Evolutionary conservation across 2,113 vertebrate genomes (phyloP).

Genomic region (Procavia capensis): DNA sequence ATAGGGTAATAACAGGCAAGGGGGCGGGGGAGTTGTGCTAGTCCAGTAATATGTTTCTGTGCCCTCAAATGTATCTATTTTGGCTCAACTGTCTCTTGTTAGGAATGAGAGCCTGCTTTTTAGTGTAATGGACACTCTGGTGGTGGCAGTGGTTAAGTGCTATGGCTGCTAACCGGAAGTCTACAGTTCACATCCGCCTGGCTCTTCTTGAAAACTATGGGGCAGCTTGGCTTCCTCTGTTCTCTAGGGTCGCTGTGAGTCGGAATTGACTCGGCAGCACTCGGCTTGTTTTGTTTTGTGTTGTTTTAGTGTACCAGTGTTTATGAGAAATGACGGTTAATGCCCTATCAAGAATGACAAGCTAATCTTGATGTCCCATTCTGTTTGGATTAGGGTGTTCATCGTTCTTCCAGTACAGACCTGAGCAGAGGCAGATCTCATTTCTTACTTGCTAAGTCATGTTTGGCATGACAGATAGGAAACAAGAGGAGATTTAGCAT

Average conservation of each 20-base stretch:
- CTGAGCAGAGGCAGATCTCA: not conserved
- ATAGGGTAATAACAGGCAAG: not conserved
- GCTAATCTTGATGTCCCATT: not conserved
- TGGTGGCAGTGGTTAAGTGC: too few species aligned
- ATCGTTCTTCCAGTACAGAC: not conserved
- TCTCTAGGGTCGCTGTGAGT: too few species aligned
- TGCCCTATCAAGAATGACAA: not conserved
- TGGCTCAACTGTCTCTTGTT: constrained; percentile 23
- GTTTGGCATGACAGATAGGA: constrained; percentile 24
- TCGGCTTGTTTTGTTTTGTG: too few species aligned
- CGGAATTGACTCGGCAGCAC: too few species aligned
- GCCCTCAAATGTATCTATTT: not conserved
- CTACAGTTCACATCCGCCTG: too few species aligned
- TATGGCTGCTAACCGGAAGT: too few species aligned
- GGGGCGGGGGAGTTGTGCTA: not conserved
- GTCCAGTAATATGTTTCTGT: not conserved
- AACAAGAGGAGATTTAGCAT: not conserved
- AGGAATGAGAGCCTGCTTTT: not conserved
- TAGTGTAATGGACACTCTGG: too few species aligned
- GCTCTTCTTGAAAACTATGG: too few species aligned
- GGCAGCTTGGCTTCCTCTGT: too few species aligned
- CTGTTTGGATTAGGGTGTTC: not conserved
- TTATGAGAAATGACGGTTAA: not conserved
- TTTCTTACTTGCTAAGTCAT: not conserved
- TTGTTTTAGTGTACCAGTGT: not conserved